These are phyloP conservation scores for Gulo gulo DNA, from an alignment of 2,113 vertebrate genomes.

Conservation along the genomic window DNA sequence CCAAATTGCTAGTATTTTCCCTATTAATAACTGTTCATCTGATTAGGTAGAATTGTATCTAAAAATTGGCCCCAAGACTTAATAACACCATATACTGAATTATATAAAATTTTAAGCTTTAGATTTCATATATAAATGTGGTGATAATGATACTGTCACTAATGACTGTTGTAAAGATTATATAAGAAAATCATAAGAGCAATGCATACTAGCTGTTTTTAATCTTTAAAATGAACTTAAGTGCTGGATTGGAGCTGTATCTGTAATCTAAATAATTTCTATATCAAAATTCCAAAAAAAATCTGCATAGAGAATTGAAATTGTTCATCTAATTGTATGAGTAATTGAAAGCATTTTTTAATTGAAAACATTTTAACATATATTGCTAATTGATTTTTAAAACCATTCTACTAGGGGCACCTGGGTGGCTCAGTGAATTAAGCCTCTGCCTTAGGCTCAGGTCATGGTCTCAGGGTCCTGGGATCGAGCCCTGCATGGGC, in stretches of 20 bases:
- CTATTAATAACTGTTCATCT: not conserved
- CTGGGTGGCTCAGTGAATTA: too few species aligned
- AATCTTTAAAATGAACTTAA: not conserved
- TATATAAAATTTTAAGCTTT: not conserved
- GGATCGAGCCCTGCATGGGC: too few species aligned
- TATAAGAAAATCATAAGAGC: not conserved
- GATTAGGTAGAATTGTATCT: not conserved
- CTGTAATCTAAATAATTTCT: not conserved
- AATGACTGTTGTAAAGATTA: not conserved
- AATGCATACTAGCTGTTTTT: not conserved
- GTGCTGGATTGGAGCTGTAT: not conserved
- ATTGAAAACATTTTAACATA: not conserved
- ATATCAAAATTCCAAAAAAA: not conserved
- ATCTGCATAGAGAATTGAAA: not conserved
- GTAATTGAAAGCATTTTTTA: not conserved
- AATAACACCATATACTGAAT: not conserved
- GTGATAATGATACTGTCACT: not conserved
- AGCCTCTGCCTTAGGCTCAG: too few species aligned
- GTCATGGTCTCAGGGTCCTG: too few species aligned
- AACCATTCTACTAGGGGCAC: not conserved
- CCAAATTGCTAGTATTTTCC: not conserved
- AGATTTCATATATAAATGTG: not conserved
- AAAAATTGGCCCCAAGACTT: not conserved
- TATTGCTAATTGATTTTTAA: not conserved
- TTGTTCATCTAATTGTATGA: not conserved